Conservation (phyloP, 2,888 invertebrate species). For the Agonopterix subpropinquella region DNA sequence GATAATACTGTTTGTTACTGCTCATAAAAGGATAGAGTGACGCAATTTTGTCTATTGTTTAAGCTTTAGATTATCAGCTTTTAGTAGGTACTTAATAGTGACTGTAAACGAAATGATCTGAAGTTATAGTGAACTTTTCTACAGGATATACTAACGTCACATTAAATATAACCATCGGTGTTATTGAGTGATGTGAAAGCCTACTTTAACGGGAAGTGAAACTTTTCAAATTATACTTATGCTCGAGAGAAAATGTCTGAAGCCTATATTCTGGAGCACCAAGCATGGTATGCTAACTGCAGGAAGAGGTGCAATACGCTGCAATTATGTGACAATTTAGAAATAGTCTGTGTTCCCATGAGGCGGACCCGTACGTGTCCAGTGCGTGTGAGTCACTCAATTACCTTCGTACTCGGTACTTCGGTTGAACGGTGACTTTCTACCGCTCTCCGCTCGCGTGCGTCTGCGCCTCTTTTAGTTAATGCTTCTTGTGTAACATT, state of each 20-base stretch:
- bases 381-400: slow-evolving; percentile 55
- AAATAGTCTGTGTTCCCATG: slow-evolving; percentile 37
- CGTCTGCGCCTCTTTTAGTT: slow-evolving; percentile 26
- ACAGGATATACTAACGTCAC: too few species aligned
- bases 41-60: too few species aligned
- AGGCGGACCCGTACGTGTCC: slow-evolving; percentile 29
- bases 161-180: too few species aligned
- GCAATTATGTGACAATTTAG: slow-evolving; percentile 50
- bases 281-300: slow-evolving; percentile 24
- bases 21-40: background rate
- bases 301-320: slow-evolving; percentile 31
- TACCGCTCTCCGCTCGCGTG: slow-evolving; percentile 46
- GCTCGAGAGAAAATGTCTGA: slow-evolving; percentile 13
- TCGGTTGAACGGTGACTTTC: slow-evolving; percentile 46
- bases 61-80: too few species aligned
- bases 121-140: too few species aligned
- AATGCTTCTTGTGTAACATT: slow-evolving; percentile 53
- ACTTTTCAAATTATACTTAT: slow-evolving; percentile 16
- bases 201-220: slow-evolving; percentile 24
- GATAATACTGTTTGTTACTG: background rate
- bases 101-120: too few species aligned
- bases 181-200: slow-evolving; percentile 1
- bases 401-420: slow-evolving; percentile 24
- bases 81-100: too few species aligned
- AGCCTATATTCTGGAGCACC: slow-evolving; percentile 20